Conservation (phyloP, 2,888 invertebrate genomes). For the Hesperia comma region DNA sequence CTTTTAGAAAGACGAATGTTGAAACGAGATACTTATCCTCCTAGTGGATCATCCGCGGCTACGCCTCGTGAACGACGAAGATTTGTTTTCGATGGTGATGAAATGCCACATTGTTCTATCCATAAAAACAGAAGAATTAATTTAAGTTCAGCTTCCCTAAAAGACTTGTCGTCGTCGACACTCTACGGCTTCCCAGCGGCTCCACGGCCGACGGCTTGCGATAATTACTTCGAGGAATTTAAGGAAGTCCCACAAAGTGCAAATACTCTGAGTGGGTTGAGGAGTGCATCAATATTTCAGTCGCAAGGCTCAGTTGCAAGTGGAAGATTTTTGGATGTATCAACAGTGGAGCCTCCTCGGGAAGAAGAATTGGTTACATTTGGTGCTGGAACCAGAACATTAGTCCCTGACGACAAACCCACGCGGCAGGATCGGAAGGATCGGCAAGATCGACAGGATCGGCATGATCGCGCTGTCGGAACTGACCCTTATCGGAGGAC, state of each 20-base stretch:
- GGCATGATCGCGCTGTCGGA: slow-evolving; percentile 77
- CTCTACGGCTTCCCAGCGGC: slow-evolving; percentile 87
- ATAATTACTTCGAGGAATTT: slow-evolving; percentile 83
- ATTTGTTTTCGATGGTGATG: slow-evolving; percentile 86
- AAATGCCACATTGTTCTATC: slow-evolving; percentile 81
- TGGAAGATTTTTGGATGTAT: slow-evolving; percentile 87
- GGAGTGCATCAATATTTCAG: slow-evolving; percentile 79
- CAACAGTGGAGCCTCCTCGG: slow-evolving; percentile 85
- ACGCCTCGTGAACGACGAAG: slow-evolving; percentile 83
- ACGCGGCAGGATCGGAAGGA: slow-evolving; percentile 63
- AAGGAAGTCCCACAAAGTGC: slow-evolving; percentile 82
- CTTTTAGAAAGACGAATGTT: slow-evolving; percentile 73
- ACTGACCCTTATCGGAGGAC: slow-evolving; percentile 84
- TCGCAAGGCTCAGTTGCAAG: slow-evolving; percentile 86
- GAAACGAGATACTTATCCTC: slow-evolving; percentile 78
- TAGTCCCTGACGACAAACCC: slow-evolving; percentile 57
- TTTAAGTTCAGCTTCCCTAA: slow-evolving; percentile 83
- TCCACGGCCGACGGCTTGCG: slow-evolving; percentile 85
- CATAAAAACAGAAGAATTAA: slow-evolving; percentile 81
- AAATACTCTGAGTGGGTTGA: slow-evolving; percentile 74
- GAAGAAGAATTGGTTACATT: slow-evolving; percentile 90
- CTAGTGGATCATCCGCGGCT: slow-evolving; percentile 71
- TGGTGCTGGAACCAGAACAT: slow-evolving; percentile 83
- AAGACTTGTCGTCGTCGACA: slow-evolving; percentile 82
- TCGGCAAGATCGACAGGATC: slow-evolving; percentile 65